Percentiles rank a stretch among this genome's conserved stretches.
These are phyloP conservation scores for Pycnonotus jocosus DNA, from an alignment of 2,113 vertebrate genomes.

Conservation along the genomic window DNA sequence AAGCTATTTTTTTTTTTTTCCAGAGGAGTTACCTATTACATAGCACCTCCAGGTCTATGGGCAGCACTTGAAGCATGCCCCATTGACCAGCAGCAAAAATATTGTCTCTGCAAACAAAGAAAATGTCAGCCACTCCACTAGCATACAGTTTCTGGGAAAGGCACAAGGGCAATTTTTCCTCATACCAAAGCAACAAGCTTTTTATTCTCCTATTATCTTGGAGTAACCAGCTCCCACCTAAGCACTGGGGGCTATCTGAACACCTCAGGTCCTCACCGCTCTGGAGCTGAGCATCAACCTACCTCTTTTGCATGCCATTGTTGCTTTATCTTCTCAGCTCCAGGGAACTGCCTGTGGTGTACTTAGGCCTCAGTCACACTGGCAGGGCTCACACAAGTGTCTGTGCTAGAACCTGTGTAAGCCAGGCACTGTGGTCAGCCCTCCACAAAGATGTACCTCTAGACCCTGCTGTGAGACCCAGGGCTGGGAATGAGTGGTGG, in stretches of 20 bases:
- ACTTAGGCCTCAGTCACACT: neutral
- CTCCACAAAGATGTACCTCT: neutral
- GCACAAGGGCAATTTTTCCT: neutral
- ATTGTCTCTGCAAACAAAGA: neutral
- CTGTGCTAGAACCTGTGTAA: accelerated
- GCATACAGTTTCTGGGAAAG: neutral
- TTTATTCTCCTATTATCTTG: neutral
- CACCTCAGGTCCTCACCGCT: neutral
- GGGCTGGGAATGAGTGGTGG: neutral
- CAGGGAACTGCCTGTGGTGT: neutral
- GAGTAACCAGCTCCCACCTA: neutral
- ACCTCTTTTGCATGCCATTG: neutral
- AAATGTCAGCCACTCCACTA: neutral
- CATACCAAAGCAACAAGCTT: neutral
- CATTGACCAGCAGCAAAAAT: neutral
- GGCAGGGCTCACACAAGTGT: neutral
- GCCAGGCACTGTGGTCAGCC: neutral
- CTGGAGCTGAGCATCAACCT: neutral
- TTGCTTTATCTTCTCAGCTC: neutral
- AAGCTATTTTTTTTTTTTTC: neutral
- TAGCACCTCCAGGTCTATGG: neutral
- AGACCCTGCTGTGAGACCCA: neutral
- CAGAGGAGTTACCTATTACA: neutral
- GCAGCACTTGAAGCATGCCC: neutral
- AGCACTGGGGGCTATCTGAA: neutral